These are phyloP conservation scores for Crax fasciolata DNA, from an alignment of 2,797 vertebrate genomes.

Conservation along the genomic window DNA sequence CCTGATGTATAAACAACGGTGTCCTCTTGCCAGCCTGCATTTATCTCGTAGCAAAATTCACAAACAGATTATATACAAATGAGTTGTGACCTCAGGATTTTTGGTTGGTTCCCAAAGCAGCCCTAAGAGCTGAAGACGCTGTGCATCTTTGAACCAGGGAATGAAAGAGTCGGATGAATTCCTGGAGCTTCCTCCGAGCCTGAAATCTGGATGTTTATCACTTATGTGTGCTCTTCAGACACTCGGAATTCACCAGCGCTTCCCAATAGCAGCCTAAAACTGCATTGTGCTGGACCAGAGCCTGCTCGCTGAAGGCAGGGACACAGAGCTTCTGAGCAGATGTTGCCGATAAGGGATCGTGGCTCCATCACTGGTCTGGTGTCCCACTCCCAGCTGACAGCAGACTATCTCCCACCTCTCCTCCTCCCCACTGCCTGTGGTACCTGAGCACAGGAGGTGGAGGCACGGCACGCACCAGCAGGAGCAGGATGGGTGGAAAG, in stretches of 20 bases:
- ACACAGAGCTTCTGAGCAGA: not conserved
- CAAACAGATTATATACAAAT: not conserved
- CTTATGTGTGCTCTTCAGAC: not conserved
- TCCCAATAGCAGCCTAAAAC: not conserved
- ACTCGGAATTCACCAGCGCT: not conserved
- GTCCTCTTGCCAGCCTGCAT: slow-evolving; percentile 16
- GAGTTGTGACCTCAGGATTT: not conserved
- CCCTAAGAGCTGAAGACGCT: not conserved
- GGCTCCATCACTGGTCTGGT: not conserved
- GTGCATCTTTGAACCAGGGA: not conserved
- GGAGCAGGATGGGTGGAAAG: not conserved
- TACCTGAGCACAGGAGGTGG: not conserved
- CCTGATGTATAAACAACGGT: not conserved
- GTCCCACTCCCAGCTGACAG: fast-evolving
- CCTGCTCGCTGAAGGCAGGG: fast-evolving
- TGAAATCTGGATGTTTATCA: not conserved
- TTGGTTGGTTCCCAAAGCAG: not conserved
- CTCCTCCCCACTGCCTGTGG: not conserved
- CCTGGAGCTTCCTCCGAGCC: not conserved
- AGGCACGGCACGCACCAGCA: not conserved
- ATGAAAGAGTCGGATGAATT: not conserved
- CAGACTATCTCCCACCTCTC: not conserved
- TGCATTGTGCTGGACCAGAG: not conserved
- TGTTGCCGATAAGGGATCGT: not conserved
- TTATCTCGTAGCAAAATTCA: not conserved